These are phyloP conservation scores for Archips xylosteana DNA, from an alignment of 2,888 invertebrate genomes.

Conservation along the genomic window DNA sequence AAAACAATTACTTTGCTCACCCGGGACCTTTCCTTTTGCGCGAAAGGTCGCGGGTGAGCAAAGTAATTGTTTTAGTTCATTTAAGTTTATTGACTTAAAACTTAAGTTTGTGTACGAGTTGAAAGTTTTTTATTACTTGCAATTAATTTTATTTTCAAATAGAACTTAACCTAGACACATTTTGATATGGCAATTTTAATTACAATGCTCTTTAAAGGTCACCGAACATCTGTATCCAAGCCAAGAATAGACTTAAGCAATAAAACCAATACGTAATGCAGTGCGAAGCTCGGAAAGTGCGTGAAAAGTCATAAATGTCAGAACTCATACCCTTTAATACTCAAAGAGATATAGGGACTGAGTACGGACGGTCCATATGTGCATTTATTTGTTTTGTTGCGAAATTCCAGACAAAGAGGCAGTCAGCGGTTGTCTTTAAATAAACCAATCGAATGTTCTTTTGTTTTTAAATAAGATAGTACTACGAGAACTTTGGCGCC, in stretches of 20 bases:
- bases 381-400: constrained; percentile 10
- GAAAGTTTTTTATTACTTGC: no score
- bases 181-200: background rate
- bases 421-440: constrained; percentile 5
- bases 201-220: constrained; percentile 6
- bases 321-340: constrained; percentile 57
- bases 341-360: constrained; percentile 24
- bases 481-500: constrained; percentile 2
- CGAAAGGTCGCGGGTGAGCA: no score
- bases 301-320: constrained; percentile 67
- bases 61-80: background rate
- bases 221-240: constrained; percentile 62
- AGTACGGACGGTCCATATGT: constrained; percentile 18
- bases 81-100: no score
- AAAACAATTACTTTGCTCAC: no score
- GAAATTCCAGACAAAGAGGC: constrained; percentile 9
- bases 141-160: no score
- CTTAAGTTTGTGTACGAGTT: no score
- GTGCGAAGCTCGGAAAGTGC: constrained; percentile 64
- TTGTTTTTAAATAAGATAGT: background rate
- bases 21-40: no score
- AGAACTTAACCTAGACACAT: background rate
- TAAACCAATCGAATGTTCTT: constrained; percentile 4
- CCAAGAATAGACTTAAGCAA: constrained; percentile 65
- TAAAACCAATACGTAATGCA: constrained; percentile 66